Evolutionary conservation across 2,888 invertebrate species (phyloP).

Genomic region (Yponomeuta plumbellus): DNA sequence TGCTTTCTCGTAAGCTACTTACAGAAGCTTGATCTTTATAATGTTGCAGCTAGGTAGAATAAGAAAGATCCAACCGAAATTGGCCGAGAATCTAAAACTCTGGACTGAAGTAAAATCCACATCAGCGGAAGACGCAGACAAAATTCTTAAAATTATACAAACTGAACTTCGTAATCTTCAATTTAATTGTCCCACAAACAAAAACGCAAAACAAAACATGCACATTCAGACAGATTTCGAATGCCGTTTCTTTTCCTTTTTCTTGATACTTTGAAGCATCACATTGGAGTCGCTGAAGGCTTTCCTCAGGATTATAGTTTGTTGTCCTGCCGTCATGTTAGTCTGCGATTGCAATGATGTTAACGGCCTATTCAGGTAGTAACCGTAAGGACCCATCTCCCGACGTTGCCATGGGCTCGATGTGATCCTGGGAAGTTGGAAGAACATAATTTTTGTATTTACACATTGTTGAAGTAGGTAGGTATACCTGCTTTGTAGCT

Average conservation of each 20-base stretch:
- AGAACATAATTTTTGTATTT: not conserved
- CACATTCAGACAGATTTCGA: conserved; percentile 55
- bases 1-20: too few species aligned
- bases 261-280: conserved; percentile 40
- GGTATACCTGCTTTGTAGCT: not conserved
- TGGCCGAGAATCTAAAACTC: too few species aligned
- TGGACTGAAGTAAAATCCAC: too few species aligned
- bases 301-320: conserved; percentile 37
- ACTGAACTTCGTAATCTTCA: not conserved
- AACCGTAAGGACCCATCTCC: conserved; percentile 78
- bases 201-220: too few species aligned
- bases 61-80: too few species aligned
- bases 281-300: conserved; percentile 60
- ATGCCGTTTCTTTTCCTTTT: conserved; percentile 50
- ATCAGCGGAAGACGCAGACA: too few species aligned
- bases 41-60: too few species aligned
- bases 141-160: too few species aligned
- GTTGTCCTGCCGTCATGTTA: conserved; percentile 32
- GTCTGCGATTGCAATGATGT: conserved; percentile 39
- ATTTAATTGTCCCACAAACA: not conserved
- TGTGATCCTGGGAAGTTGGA: conserved; percentile 62
- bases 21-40: too few species aligned
- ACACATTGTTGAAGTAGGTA: not conserved
- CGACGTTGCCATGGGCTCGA: conserved; percentile 75
- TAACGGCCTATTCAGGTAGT: conserved; percentile 72